Base-by-base conservation (phyloP, 1,140 invertebrate genomes). In the Dinoponera quadriceps region DNA sequence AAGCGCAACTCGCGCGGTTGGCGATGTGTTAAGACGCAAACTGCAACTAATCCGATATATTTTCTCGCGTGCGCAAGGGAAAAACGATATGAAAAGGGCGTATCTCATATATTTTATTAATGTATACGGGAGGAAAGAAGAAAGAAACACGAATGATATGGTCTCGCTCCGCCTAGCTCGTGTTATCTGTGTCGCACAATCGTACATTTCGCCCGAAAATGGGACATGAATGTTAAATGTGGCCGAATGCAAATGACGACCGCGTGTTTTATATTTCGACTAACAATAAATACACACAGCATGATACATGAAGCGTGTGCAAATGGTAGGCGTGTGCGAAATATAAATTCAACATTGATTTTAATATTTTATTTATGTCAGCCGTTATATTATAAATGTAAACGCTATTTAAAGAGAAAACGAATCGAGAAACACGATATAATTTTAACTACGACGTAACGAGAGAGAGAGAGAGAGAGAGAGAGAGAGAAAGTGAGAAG, bases 301-400 rank as follows among this genome's bases (percentile, higher is more conserved):
- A 48, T 22, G n/a, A 57, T n/a, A 13, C 16, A 27, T 27, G 16
- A 60, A 25, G 29, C 9, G 22, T 48, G 22, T 48, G 4, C 4
- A 72, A 57, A 57, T 72, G 44, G 22, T n/a, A 57, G 55, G 22
- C 54, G 57, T 29, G 22, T 11, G 20, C 4, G 22, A 74, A 22
- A 13, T 5, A 59, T 13, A 74, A 60, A 60, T 48, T 73, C n/a
- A 73, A 27, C 14, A 48, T 74, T 38, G 14, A 22, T 57, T 72
- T n/a, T 60, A 20, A 60, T 60, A 60, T 60, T 27, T 74, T 60
- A 48, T 60, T 73, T 73, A 59, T 54, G 0, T 14, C 44, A 74
- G 48, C 0, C 14, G 29, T 74, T 60, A 44, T 44, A 44, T 44
- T 44, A 33, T 33, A 33, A 33, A 33, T 33, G 38, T 44, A 9